Evolutionary conservation across 2,113 vertebrate species (phyloP).

Genomic region (Damaliscus lunatus): DNA sequence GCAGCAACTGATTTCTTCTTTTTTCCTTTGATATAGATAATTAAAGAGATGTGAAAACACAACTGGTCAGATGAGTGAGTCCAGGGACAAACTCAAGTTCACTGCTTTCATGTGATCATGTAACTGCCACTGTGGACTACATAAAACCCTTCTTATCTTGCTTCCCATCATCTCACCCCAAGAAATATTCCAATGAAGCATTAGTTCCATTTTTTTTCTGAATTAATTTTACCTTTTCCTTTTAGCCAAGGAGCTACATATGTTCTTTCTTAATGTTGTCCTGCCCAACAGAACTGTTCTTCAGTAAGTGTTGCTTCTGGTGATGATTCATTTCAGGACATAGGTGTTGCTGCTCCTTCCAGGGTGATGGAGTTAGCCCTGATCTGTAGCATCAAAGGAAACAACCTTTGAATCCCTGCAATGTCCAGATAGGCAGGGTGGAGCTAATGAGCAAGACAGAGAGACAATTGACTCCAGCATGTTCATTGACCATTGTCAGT

Average conservation of each 20-base stretch:
- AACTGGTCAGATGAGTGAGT: not conserved
- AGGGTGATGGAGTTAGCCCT: not conserved
- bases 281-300: not conserved
- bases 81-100: not conserved
- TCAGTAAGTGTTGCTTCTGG: not conserved
- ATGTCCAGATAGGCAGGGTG: not conserved
- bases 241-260: not conserved
- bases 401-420: not conserved
- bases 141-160: not conserved
- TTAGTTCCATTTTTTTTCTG: not conserved
- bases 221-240: not conserved
- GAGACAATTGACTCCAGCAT: not conserved
- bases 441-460: not conserved
- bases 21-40: not conserved
- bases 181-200: not conserved
- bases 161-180: not conserved
- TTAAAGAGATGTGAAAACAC: not conserved
- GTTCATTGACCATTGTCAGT: not conserved
- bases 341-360: not conserved
- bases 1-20: not conserved
- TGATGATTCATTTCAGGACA: not conserved
- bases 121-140: not conserved
- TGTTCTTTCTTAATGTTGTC: not conserved
- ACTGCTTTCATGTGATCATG: not conserved
- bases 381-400: not conserved